These are phyloP conservation scores for Bombus cullumanus DNA, from an alignment of 1,140 invertebrate genomes.

Conservation along the genomic window DNA sequence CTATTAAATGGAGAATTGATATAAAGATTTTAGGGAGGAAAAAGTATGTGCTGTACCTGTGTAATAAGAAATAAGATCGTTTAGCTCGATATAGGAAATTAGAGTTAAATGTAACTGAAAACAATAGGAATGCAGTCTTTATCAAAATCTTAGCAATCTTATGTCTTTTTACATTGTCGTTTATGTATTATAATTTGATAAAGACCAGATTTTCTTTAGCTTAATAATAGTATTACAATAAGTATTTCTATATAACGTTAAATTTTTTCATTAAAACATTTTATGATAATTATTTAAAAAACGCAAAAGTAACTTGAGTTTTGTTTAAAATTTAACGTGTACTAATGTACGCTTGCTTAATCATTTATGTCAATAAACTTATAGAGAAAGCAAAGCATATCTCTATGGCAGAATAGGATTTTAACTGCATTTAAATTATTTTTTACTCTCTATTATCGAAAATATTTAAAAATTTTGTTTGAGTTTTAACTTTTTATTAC, in stretches of 20 bases:
- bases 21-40: conserved; percentile 42
- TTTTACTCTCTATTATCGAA: not conserved
- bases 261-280: not conserved
- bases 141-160: conserved; percentile 23
- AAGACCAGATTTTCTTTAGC: conserved; percentile 25
- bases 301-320: not conserved
- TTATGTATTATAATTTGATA: conserved; percentile 39
- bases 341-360: not conserved
- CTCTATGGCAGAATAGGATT: not conserved
- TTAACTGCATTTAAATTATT: conserved; percentile 34
- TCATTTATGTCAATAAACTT: not conserved
- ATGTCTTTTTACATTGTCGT: conserved; percentile 30
- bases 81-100: conserved; percentile 38
- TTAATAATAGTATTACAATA: not conserved
- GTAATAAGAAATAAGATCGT: conserved; percentile 41
- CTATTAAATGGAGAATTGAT: conserved; percentile 46
- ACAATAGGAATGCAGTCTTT: conserved; percentile 14
- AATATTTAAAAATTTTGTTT: conserved; percentile 26
- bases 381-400: not conserved
- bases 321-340: not conserved
- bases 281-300: not conserved
- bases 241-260: conserved; percentile 22
- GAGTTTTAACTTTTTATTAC: conserved; percentile 18
- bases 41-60: conserved; percentile 61
- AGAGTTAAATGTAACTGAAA: conserved; percentile 29